Conservation (phyloP, 2,113 vertebrate species). For the Camelus dromedarius region DNA sequence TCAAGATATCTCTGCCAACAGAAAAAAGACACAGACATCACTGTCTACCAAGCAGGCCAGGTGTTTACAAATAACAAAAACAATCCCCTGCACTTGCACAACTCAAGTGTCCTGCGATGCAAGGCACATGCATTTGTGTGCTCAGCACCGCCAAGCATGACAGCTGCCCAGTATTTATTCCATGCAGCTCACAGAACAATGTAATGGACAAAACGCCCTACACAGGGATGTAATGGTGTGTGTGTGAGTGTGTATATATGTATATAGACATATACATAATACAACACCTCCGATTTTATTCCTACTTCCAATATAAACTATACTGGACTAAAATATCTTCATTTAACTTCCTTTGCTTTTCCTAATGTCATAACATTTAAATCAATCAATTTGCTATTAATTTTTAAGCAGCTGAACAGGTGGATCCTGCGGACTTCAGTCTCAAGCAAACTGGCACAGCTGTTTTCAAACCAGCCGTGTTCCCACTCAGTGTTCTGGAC, state of each 20-base stretch:
- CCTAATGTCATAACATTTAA: background rate
- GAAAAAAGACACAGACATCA: background rate
- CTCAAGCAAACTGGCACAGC: too few relatives aligned
- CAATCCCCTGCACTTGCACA: background rate
- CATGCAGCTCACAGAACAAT: accelerated
- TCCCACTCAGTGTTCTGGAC: background rate
- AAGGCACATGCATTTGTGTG: accelerated
- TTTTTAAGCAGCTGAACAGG: background rate
- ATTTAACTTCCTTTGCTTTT: background rate
- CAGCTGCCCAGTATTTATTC: accelerated
- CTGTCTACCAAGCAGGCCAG: background rate
- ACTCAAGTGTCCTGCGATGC: accelerated
- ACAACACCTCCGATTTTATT: background rate
- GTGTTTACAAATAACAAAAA: background rate
- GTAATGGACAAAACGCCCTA: background rate
- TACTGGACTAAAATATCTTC: background rate
- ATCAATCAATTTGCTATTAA: background rate
- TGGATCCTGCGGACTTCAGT: background rate
- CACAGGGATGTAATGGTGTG: background rate
- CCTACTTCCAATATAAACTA: background rate
- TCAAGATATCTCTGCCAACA: background rate
- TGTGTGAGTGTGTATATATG: background rate
- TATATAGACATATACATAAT: background rate
- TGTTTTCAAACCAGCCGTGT: background rate
- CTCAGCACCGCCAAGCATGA: accelerated